Conservation (phyloP, 2,888 invertebrate genomes). For the Parasteatoda lunata region DNA sequence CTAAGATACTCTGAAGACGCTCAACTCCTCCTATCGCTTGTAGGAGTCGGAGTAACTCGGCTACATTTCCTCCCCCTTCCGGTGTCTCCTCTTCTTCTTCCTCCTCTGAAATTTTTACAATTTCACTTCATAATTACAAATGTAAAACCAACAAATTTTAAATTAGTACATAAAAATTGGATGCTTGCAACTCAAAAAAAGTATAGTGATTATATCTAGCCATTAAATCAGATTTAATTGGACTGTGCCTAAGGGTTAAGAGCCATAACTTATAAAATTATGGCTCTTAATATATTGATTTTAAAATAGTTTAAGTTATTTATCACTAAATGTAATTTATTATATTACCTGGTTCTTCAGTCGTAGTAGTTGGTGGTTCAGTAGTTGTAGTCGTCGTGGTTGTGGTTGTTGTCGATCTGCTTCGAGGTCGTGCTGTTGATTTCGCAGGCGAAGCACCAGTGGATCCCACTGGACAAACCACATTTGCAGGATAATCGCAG, state of each 20-base stretch:
- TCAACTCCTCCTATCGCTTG: constrained; percentile 72
- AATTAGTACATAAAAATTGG: too few species aligned
- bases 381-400: constrained; percentile 69
- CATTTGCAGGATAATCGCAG: constrained; percentile 92
- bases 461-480: constrained; percentile 74
- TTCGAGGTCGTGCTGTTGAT: constrained; percentile 11
- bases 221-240: too few species aligned
- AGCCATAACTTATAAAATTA: too few species aligned
- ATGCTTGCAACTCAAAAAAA: too few species aligned
- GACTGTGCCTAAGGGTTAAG: too few species aligned
- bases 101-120: background rate
- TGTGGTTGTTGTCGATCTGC: constrained; percentile 37
- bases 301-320: background rate
- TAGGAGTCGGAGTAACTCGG: constrained; percentile 70
- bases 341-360: constrained; percentile 38
- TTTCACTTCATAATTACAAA: too few species aligned
- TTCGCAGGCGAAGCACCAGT: constrained; percentile 28
- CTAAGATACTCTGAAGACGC: constrained; percentile 70
- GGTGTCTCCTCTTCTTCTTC: constrained; percentile 3
- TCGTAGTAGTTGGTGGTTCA: constrained; percentile 30
- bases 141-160: too few species aligned
- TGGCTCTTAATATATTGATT: too few species aligned
- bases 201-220: too few species aligned
- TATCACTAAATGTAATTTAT: background rate
- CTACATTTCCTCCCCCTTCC: constrained; percentile 60